Evolutionary conservation across 2,888 invertebrate species (phyloP), one percentile per base, ranked within the genome.

Genomic region (Coremacera marginata): DNA sequence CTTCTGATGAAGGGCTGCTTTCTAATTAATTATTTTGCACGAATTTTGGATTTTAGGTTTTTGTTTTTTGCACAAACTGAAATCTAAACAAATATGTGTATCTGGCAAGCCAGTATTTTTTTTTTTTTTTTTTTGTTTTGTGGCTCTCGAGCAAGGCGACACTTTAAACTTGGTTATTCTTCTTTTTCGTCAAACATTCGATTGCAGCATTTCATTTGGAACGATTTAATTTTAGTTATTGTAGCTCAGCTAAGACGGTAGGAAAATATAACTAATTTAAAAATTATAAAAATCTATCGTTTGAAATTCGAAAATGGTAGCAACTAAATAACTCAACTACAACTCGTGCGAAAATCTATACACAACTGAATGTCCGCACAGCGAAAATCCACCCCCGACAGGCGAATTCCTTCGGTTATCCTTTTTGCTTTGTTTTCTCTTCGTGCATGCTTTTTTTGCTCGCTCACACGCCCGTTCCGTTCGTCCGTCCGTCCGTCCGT

Each of bases 341-440:
- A 57, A 73, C 67, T 72, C 68, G 67, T 68, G 72, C 72, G 68
- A 77, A 77, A 77, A 77, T 77, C 77, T 72, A 68, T 77, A 77
- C 72, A 77, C 68, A 73, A 73, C 72, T 77, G 77, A 77, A 60
- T 55, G 25, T 55, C 65, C 25, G 31, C 44, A 52, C 51, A 52
- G 63, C 62, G 63, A 70, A 70, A 51, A 62, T 70, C 67, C 67
- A 67, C 67, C 67, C 65, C 68, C 67, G 74, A 57, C 57, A 52
- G 27, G 51, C 75, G 67, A 75, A 22, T 57, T 55, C 37, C 55
- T 37, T 67, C 67, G 22, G 63, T 62, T 62, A 55, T 55, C 63
- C 76, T 62, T 70, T 63, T 51, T 70, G 70, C 44, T 55, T 51
- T 60, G 67, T 63, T 44, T 49, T 25, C 16, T 75, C 67, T 68